Evolutionary conservation across 2,888 invertebrate genomes (phyloP).

Genomic region (Macaria liturata): DNA sequence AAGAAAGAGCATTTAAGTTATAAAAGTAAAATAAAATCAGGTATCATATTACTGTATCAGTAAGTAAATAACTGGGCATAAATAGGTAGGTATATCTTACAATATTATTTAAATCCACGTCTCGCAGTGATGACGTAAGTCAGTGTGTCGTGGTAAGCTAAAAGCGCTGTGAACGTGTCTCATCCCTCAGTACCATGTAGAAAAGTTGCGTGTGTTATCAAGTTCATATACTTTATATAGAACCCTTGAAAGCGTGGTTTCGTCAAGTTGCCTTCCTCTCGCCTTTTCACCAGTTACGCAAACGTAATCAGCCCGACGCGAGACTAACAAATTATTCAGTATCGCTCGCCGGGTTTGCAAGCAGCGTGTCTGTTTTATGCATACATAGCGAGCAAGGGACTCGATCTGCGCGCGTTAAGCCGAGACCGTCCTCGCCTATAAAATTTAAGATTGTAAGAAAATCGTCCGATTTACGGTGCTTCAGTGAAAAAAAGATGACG

Average conservation of each 20-base stretch:
- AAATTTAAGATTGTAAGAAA: slow-evolving; percentile 33
- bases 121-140: too few relatives aligned
- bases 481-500: slow-evolving; percentile 34
- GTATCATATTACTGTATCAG: too few relatives aligned
- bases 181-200: too few relatives aligned
- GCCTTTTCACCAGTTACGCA: slow-evolving; percentile 25
- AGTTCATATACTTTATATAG: too few relatives aligned
- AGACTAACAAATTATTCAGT: slow-evolving; percentile 32
- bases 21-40: too few relatives aligned
- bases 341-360: slow-evolving; percentile 28
- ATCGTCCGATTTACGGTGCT: slow-evolving; percentile 33
- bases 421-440: slow-evolving; percentile 30
- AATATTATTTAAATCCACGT: too few relatives aligned
- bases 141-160: too few relatives aligned
- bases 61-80: too few relatives aligned
- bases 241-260: background rate
- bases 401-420: slow-evolving; percentile 24
- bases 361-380: slow-evolving; percentile 32
- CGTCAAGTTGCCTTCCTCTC: slow-evolving; percentile 1
- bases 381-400: slow-evolving; percentile 29
- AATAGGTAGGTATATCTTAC: too few relatives aligned
- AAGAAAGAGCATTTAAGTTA: too few relatives aligned
- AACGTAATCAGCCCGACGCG: slow-evolving; percentile 30
- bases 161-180: too few relatives aligned
- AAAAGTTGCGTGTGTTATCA: too few relatives aligned